Evolutionary conservation across 2,888 invertebrate genomes (phyloP).

Genomic region (Mesochorus sp.): DNA sequence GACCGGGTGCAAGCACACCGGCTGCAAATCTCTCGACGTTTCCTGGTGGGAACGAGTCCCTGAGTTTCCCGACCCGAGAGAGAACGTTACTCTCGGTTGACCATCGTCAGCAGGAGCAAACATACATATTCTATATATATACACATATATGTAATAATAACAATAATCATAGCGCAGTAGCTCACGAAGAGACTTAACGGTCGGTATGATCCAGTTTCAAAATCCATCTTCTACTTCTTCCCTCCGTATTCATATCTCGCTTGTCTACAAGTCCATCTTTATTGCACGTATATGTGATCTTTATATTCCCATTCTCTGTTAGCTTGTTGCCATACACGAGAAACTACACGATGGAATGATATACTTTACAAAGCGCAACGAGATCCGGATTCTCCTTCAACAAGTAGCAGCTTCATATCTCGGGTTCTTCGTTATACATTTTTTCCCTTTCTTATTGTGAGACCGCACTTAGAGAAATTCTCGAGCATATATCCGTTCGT

Average conservation of each 20-base stretch:
- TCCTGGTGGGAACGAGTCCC: conserved; percentile 65
- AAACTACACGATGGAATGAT: neutral
- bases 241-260: conserved; percentile 26
- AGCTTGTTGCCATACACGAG: neutral
- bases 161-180: conserved; percentile 14
- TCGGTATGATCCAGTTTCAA: conserved; percentile 52
- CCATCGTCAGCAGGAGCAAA: conserved; percentile 21
- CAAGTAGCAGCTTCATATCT: conserved; percentile 34
- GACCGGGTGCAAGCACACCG: conserved; percentile 49
- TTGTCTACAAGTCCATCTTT: conserved; percentile 7
- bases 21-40: conserved; percentile 70
- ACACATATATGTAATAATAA: neutral
- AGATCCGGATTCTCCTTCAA: neutral
- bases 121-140: neutral
- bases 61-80: conserved; percentile 50
- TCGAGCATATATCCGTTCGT: conserved; percentile 31
- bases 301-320: conserved; percentile 1
- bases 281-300: conserved; percentile 4
- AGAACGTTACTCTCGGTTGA: conserved; percentile 44
- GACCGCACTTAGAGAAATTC: conserved; percentile 22
- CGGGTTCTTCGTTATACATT: neutral
- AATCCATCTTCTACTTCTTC: conserved; percentile 17
- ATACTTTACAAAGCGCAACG: conserved; percentile 18
- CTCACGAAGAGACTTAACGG: conserved; percentile 32
- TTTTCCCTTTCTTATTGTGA: conserved; percentile 24